These are phyloP conservation scores for Sakesphorus luctuosus DNA, from an alignment of 2,113 vertebrate species.

Conservation along the genomic window DNA sequence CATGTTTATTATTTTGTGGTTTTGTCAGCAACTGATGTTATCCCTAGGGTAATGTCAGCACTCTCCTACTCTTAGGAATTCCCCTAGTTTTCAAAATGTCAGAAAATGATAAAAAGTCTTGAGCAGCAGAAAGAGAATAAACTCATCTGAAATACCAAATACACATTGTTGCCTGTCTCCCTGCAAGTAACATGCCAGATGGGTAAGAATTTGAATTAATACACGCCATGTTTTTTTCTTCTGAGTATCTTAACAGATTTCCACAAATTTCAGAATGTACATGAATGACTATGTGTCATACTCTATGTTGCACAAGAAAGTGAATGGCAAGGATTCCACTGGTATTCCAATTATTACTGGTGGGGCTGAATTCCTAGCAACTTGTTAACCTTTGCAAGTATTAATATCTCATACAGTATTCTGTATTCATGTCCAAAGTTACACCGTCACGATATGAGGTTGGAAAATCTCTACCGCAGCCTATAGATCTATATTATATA, in stretches of 20 bases:
- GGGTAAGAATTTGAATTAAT: not conserved
- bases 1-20: not conserved
- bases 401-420: not conserved
- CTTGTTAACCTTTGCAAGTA: not conserved
- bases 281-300: not conserved
- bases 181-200: not conserved
- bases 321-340: not conserved
- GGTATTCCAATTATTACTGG: not conserved
- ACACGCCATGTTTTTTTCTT: not conserved
- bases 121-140: not conserved
- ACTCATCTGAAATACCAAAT: not conserved
- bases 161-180: not conserved
- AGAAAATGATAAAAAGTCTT: not conserved
- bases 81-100: not conserved
- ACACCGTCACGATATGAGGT: not conserved
- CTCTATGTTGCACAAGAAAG: not conserved
- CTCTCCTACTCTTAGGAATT: not conserved
- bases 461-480: not conserved
- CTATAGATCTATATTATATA: not conserved
- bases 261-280: not conserved
- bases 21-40: slow-evolving; percentile 23
- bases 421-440: not conserved
- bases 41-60: not conserved
- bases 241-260: not conserved
- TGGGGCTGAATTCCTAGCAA: not conserved